Conservation (phyloP, 2,888 invertebrate genomes). For the Troides oblongomaculatus region DNA sequence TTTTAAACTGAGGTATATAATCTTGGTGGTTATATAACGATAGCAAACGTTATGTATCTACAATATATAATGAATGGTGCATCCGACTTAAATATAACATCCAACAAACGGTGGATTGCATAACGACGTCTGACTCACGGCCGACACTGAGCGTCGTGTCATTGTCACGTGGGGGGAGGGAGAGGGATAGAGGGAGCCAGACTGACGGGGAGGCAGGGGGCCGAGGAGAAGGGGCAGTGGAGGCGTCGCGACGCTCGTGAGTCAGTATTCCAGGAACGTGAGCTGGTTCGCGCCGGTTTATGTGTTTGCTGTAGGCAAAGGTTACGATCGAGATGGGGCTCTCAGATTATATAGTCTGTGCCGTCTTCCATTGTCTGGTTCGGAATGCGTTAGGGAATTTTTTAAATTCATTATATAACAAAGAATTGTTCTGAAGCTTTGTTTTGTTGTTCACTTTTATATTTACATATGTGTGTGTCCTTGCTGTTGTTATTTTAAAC, state of each 20-base stretch:
- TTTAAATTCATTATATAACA: neutral
- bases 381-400: neutral
- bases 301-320: conserved; percentile 13
- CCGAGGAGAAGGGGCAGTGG: conserved; percentile 26
- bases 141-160: conserved; percentile 24
- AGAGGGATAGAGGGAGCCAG: conserved; percentile 40
- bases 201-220: conserved; percentile 28
- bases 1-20: too few species aligned
- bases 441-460: too few species aligned
- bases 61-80: conserved; percentile 5
- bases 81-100: conserved; percentile 16
- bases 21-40: too few species aligned
- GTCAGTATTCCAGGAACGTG: conserved; percentile 46
- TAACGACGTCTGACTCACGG: conserved; percentile 38
- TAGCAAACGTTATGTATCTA: neutral
- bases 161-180: conserved; percentile 38
- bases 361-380: neutral
- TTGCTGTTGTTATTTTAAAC: too few species aligned
- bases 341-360: neutral
- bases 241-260: conserved; percentile 45
- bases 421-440: neutral
- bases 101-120: conserved; percentile 29
- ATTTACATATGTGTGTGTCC: too few species aligned
- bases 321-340: conserved; percentile 9
- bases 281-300: conserved; percentile 18